phyloP scores from a whole-genome alignment of 1,140 invertebrate species.

The Vollenhovia emeryi region DNA sequence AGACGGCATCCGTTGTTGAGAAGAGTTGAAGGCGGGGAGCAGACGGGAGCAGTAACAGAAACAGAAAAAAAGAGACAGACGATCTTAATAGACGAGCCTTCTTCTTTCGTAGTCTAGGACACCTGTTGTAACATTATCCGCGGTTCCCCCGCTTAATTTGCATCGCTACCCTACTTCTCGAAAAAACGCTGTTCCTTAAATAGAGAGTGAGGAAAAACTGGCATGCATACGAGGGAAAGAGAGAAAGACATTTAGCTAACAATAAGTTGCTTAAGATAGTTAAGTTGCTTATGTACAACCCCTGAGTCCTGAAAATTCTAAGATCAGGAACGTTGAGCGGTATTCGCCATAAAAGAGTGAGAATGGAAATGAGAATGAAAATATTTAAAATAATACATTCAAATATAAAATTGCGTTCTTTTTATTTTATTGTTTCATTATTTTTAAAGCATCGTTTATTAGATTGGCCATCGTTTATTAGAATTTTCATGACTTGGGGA shows the following conservation, averaged over 20 bases:
- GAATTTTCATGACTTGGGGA: slow-evolving; percentile 52
- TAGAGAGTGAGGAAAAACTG: not conserved
- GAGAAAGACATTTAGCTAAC: slow-evolving; percentile 28
- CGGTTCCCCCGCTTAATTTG: slow-evolving; percentile 25
- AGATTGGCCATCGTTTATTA: no score
- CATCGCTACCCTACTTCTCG: slow-evolving; percentile 33
- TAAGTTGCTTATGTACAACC: slow-evolving; percentile 45
- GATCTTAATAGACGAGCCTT: slow-evolving; percentile 84
- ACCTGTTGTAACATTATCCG: slow-evolving; percentile 59
- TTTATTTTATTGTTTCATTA: not conserved
- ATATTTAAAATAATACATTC: not conserved
- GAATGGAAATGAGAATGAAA: not conserved
- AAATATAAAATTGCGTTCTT: not conserved
- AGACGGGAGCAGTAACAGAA: slow-evolving; percentile 85
- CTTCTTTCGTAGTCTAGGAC: slow-evolving; percentile 71
- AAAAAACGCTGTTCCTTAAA: slow-evolving; percentile 14
- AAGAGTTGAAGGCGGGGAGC: slow-evolving; percentile 85
- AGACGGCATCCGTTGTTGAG: slow-evolving; percentile 86
- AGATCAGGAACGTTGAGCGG: not conserved
- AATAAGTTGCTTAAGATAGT: slow-evolving; percentile 1
- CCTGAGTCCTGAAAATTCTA: slow-evolving; percentile 30
- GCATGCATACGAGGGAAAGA: slow-evolving; percentile 22
- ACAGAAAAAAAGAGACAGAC: slow-evolving; percentile 85
- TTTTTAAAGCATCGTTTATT: no score
- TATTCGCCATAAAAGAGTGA: not conserved